phyloP scores from a whole-genome alignment of 2,888 invertebrate species.

The Corbicula japonica region DNA sequence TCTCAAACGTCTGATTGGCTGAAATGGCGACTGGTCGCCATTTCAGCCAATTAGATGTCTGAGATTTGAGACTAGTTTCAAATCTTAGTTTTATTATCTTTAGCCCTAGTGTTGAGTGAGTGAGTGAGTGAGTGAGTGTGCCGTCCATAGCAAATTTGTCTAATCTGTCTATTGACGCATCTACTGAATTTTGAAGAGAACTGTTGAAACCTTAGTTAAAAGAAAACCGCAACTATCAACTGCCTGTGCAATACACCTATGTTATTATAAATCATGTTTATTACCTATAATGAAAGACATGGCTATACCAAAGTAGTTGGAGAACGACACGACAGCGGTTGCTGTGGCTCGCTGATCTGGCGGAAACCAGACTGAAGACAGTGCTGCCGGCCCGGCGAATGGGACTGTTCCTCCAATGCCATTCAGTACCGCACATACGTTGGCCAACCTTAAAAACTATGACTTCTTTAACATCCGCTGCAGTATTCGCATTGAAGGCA shows the following conservation, averaged over 20 bases:
- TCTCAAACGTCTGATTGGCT: too few relatives aligned
- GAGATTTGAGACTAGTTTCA: too few relatives aligned
- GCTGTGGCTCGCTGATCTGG: slow-evolving; percentile 86
- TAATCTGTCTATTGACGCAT: too few relatives aligned
- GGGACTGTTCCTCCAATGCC: slow-evolving; percentile 86
- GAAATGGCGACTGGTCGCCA: too few relatives aligned
- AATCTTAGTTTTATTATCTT: too few relatives aligned
- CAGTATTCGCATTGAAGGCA: neutral
- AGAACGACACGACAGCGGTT: slow-evolving; percentile 73
- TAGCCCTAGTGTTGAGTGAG: too few relatives aligned
- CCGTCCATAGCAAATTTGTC: too few relatives aligned
- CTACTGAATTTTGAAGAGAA: too few relatives aligned
- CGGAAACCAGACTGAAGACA: slow-evolving; percentile 87
- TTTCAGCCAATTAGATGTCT: too few relatives aligned
- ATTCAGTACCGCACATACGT: slow-evolving; percentile 85
- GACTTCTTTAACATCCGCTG: neutral
- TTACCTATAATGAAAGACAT: slow-evolving; percentile 80
- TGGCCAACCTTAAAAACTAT: slow-evolving; percentile 75
- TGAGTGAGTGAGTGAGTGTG: too few relatives aligned
- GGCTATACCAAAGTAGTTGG: slow-evolving; percentile 75
- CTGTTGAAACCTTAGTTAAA: too few relatives aligned
- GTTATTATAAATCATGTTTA: neutral
- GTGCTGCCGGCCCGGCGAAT: slow-evolving; percentile 85
- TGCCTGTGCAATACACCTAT: neutral
- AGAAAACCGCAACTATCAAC: too few relatives aligned